A percentile compares a stretch with the other conserved stretches of the same genome.
Evolutionary conservation across 2,797 vertebrate genomes (phyloP).

Genomic region (Coluber constrictor): DNA sequence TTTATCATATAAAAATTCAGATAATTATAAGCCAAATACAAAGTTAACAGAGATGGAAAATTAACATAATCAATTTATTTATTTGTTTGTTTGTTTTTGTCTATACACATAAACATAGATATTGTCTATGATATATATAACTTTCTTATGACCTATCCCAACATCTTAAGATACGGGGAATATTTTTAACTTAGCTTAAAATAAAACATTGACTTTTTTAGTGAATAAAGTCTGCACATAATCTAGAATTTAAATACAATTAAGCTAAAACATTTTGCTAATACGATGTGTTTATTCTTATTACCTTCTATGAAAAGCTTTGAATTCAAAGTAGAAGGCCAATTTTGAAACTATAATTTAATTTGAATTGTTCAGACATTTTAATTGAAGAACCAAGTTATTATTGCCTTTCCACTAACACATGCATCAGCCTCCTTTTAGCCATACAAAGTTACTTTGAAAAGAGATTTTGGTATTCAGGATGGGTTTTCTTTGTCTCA

Average conservation of each 20-base stretch:
- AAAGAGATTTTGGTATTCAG: slow-evolving; percentile 38
- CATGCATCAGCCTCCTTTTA: slow-evolving; percentile 38
- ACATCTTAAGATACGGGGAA: no score
- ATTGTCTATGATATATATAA: background rate
- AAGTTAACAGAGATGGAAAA: background rate
- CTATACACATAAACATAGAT: background rate
- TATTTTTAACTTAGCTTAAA: background rate
- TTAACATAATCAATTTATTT: background rate
- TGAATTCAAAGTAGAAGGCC: slow-evolving; percentile 12
- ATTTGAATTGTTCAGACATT: background rate
- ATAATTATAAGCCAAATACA: background rate
- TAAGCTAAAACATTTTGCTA: background rate
- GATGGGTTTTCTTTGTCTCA: slow-evolving; percentile 40
- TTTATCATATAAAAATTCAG: background rate
- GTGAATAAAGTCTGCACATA: slow-evolving; percentile 6
- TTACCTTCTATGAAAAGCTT: background rate
- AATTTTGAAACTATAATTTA: slow-evolving; percentile 2
- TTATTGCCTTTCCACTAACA: slow-evolving; percentile 47
- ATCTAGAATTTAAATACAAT: slow-evolving; percentile 7
- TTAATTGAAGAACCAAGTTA: slow-evolving; percentile 15
- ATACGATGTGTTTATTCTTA: background rate
- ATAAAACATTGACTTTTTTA: background rate
- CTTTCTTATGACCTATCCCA: background rate
- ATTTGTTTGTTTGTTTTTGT: background rate
- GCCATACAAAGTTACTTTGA: slow-evolving; percentile 33